Percentiles rank a stretch among this genome's conserved stretches.
phyloP scores from a whole-genome alignment of 2,888 invertebrate genomes.

The Tenthredo amoena region DNA sequence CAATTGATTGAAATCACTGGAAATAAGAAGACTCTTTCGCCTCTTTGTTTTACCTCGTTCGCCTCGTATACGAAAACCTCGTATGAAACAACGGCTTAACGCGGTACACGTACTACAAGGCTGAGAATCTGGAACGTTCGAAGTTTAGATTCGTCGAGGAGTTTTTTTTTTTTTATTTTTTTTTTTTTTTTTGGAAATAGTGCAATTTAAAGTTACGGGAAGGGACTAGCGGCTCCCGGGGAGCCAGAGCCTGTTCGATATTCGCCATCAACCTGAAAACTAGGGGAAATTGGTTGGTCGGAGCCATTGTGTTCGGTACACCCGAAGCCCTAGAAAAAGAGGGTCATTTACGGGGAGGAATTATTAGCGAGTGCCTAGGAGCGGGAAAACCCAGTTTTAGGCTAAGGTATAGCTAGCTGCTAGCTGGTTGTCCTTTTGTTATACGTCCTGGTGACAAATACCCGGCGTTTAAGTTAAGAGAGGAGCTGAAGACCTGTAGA shows the following conservation, averaged over 20 bases:
- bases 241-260: not conserved
- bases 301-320: not conserved
- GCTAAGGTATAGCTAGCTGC: not conserved
- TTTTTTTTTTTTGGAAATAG: constrained; percentile 7
- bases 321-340: constrained; percentile 29
- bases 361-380: constrained; percentile 29
- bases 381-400: too few relatives aligned
- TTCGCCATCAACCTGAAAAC: constrained; percentile 5
- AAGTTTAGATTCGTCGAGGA: constrained; percentile 19
- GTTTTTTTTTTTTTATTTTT: not conserved
- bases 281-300: constrained; percentile 4
- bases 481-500: constrained; percentile 51
- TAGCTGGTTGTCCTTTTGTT: constrained; percentile 62
- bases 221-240: not conserved
- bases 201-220: constrained; percentile 7
- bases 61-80: too few relatives aligned
- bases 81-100: too few relatives aligned
- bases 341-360: not conserved
- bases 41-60: not conserved
- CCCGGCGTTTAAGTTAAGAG: constrained; percentile 66
- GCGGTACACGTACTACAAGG: too few relatives aligned
- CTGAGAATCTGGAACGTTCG: constrained; percentile 1
- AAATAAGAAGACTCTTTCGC: not conserved
- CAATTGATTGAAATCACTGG: constrained; percentile 17
- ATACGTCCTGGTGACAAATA: constrained; percentile 67